Base-by-base conservation (phyloP, 1,140 invertebrate genomes). In the Halyomorpha halys region DNA sequence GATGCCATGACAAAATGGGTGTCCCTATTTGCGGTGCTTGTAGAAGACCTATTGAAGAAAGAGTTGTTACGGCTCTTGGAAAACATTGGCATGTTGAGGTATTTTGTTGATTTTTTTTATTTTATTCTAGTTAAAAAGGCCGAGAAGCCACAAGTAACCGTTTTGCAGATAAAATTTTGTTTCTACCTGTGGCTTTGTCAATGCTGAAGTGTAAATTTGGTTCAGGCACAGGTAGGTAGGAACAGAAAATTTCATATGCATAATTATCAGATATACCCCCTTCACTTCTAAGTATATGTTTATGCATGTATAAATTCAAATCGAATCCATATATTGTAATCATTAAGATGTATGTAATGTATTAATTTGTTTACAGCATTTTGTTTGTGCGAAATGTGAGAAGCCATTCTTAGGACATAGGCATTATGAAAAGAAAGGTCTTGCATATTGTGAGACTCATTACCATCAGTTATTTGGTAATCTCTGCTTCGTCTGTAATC, bases 1-100 rank as follows among this genome's bases (percentile, higher is more conserved):
- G 95, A 65, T 99, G 97, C 72, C 96, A 99, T 75, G 97, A 99
- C 74, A 98, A 98, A 79, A 98, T 99, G 95, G 97, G 97, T 21
- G 89, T 93, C 56, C 90, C 89, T 19, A 98, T 99, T 69, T 99
- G 96, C 76, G 95, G 95, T 39, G 95, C 95, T 59, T 98, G 96
- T 76, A 85, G 95, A 25, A 84, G 94, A 19, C 94, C 94, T 1
- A 96, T 98, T 67, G 94, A 98, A 75, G 95, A 98, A 74, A 80
- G 95, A 54, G 93, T 98, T 16, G 93, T 98, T 8, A 97, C 94
- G 23, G 95, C 95, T 18, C 76, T 98, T n/a, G 94, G 95, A 6
- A 99, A 99, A 77, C 91, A 98, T 72, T 99, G 96, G 96, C 97
- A 99, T 78, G 96, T 99, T 16, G 97, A 98, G 80, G 82, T 83